These are phyloP conservation scores for Lamellibrachia luymesi DNA, from an alignment of 1,140 invertebrate species.

Conservation along the genomic window DNA sequence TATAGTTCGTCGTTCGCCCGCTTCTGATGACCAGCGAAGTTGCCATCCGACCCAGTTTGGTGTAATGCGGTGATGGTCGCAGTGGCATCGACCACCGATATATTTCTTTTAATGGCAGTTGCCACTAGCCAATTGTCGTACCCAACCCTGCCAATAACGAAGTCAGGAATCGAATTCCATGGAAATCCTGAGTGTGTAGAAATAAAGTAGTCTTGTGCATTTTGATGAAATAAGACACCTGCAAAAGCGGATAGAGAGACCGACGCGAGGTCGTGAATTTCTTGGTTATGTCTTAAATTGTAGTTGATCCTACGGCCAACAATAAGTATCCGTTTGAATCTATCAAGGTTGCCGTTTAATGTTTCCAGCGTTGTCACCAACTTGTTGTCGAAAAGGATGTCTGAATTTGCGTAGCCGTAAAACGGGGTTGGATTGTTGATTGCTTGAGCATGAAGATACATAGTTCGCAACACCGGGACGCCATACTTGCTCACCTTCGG, in stretches of 20 bases:
- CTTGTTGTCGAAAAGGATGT: conserved; percentile 8
- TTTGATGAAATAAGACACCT: background rate
- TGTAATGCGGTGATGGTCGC: conserved; percentile 39
- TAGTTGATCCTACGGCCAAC: conserved; percentile 4
- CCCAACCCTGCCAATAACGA: conserved; percentile 21
- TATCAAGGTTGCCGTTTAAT: background rate
- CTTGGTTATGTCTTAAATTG: background rate
- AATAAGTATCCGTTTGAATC: conserved; percentile 3
- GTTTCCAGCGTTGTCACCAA: background rate
- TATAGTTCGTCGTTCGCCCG: background rate
- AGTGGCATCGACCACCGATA: conserved; percentile 35
- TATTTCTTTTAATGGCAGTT: conserved; percentile 29
- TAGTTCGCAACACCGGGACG: background rate
- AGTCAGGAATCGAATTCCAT: conserved; percentile 17
- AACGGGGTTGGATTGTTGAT: background rate
- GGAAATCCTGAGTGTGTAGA: conserved; percentile 12
- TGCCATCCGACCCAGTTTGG: conserved; percentile 39
- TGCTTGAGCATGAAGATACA: background rate
- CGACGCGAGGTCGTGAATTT: background rate
- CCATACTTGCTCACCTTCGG: background rate
- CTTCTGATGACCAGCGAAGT: conserved; percentile 17
- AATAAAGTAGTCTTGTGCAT: conserved; percentile 25
- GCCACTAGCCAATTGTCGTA: conserved; percentile 29
- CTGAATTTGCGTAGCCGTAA: conserved; percentile 14
- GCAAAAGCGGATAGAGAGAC: background rate